phyloP scores from a whole-genome alignment of 2,113 vertebrate species.

The Chascanopsetta lugubris region DNA sequence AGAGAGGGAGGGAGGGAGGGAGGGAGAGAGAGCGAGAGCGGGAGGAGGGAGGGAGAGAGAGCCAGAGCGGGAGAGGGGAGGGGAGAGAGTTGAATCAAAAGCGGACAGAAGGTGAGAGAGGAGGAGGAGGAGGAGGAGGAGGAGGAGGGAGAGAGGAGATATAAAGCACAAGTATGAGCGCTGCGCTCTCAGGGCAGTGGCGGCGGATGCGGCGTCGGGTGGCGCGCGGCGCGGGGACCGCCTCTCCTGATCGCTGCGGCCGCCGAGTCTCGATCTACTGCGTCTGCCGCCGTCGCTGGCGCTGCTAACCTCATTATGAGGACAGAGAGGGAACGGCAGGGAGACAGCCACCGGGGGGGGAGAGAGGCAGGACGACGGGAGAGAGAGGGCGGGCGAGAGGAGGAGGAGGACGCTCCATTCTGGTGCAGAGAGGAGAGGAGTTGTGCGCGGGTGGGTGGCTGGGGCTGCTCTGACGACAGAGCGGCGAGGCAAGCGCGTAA shows the following conservation, averaged over 20 bases:
- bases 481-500: constrained; percentile 64
- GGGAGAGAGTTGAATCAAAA: constrained; percentile 45
- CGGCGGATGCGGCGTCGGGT: constrained; percentile 61
- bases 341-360: constrained; percentile 12
- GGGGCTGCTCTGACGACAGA: constrained; percentile 71
- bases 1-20: too few relatives aligned
- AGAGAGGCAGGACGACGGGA: constrained; percentile 15
- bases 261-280: constrained; percentile 51
- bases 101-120: constrained; percentile 54
- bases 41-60: constrained; percentile 37
- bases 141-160: constrained; percentile 48
- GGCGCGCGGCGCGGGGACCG: constrained; percentile 62
- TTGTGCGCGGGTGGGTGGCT: constrained; percentile 66
- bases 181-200: constrained; percentile 61
- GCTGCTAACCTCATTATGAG: constrained; percentile 77
- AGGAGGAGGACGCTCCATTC: constrained; percentile 74
- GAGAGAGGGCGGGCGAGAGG: constrained; percentile 48
- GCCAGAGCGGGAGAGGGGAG: constrained; percentile 41
- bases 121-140: constrained; percentile 32
- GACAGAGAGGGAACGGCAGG: constrained; percentile 46
- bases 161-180: constrained; percentile 55
- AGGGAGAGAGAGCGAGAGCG: too few relatives aligned
- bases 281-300: constrained; percentile 27
- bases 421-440: constrained; percentile 76
- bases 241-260: constrained; percentile 51